Conservation (phyloP, 1,140 invertebrate genomes). For the Leptopilina boulardi region DNA sequence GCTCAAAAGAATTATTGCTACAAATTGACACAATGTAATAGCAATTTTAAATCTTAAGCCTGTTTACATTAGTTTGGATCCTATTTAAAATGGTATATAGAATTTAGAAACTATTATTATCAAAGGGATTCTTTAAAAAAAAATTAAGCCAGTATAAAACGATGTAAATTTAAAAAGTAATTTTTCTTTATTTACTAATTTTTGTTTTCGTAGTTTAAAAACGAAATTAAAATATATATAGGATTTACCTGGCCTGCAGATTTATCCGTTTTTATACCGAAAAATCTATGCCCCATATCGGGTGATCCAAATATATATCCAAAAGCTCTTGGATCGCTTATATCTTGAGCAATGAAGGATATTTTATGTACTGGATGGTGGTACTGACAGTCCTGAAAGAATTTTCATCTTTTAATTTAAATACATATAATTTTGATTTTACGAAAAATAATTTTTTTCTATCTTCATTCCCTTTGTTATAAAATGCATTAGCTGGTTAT, state of each 20-base stretch:
- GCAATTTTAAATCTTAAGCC: not conserved
- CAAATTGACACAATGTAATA: not conserved
- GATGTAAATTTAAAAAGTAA: too few species aligned
- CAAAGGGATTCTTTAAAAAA: too few species aligned
- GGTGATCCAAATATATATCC: conserved; percentile 98
- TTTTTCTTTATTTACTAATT: too few species aligned
- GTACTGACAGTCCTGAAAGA: conserved; percentile 91
- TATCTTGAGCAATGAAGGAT: conserved; percentile 98
- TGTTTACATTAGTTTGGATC: not conserved
- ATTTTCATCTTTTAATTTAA: conserved; percentile 40
- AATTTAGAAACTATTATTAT: too few species aligned
- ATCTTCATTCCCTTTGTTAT: too few species aligned
- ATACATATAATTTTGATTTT: not conserved
- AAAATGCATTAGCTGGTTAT: too few species aligned
- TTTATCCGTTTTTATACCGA: conserved; percentile 99
- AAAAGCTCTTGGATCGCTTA: conserved; percentile 96
- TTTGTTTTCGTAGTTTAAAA: too few species aligned
- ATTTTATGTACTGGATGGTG: conserved; percentile 99
- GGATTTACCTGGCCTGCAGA: conserved; percentile 90
- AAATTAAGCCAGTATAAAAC: too few species aligned
- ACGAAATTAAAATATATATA: not conserved
- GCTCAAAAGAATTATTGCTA: conserved; percentile 21
- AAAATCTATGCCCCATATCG: conserved; percentile 97
- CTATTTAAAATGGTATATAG: not conserved
- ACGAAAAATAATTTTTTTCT: too few species aligned